Base-by-base conservation (phyloP, 23 tunicate species). In the Botrylloides violaceus region DNA sequence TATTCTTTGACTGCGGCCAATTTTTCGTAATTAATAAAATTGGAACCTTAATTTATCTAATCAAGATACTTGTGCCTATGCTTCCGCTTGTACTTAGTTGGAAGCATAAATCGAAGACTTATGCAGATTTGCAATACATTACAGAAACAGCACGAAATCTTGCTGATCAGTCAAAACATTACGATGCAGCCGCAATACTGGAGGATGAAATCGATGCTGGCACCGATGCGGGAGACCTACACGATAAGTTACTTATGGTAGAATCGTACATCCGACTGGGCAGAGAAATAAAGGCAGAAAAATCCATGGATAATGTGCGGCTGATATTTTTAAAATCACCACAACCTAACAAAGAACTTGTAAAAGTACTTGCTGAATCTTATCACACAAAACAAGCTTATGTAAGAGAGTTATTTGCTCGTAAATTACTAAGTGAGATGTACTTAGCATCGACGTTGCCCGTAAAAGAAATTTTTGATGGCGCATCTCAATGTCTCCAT, bases 271-370 rank as follows among this genome's bases (percentile, higher is more conserved):
- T 58, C 23, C 62, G 26, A 58, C 62, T 58, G 5, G 62, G 62
- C 62, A 5, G 62, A 58, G 62, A 58, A 58, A 58, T 23, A 23
- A 58, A 58, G 26, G 62, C 62, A 4, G 3, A 28, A 58, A 58
- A 58, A 58, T 28, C 62, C 9, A 9, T 9, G 12, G 12, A 9
- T 4, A 29, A 29, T 4, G 12, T 58, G 4, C 23, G 62, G 26
- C 23, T 23, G 26, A 4, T 9, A 3, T 3, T 58, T 58, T 9
- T 58, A 29, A 4, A 5, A 3, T 9, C 12, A 23, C 26, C 62
- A 4, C 12, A 4, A 4, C 3, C 62, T 58, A 29, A 58, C 12
- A 29, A 23, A 58, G 26, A 58, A 23, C 29, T 23, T 4, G 12
- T 58, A 58, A 4, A 23, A 9, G 62, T 23, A 4, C 62, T 58